Percentiles rank a stretch among this genome's conserved stretches.
Conservation (phyloP, 2,797 vertebrate species). For the Zalophus californianus region DNA sequence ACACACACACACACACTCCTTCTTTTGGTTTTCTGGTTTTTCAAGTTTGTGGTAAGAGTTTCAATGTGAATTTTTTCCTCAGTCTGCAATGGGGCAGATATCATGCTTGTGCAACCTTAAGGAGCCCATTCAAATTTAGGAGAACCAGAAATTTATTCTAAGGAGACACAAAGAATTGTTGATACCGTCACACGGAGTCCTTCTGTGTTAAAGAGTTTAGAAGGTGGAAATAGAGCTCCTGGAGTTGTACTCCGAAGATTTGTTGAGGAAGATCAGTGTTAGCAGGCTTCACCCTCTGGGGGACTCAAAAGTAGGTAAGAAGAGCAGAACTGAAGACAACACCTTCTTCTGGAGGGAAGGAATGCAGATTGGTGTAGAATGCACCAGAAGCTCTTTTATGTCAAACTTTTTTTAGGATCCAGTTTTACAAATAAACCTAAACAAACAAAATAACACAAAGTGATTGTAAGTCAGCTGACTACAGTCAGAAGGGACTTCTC, state of each 20-base stretch:
- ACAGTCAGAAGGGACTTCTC: neutral
- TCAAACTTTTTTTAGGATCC: conserved; percentile 50
- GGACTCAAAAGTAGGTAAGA: neutral
- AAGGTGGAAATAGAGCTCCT: neutral
- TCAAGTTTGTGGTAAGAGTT: neutral
- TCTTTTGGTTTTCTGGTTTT: neutral
- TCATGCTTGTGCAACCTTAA: neutral
- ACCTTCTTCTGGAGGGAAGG: neutral
- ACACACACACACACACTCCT: neutral
- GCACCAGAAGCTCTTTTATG: conserved; percentile 17
- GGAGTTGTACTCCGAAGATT: neutral
- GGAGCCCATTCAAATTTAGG: neutral
- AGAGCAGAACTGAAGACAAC: neutral
- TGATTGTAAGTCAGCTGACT: neutral
- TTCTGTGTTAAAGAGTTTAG: neutral
- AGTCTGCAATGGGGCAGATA: neutral
- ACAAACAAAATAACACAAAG: conserved; percentile 43
- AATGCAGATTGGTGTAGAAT: neutral
- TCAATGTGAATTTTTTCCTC: neutral
- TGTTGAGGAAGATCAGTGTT: neutral
- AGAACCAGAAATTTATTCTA: neutral
- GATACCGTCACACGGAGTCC: neutral
- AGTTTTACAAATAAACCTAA: conserved; percentile 76
- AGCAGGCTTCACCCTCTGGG: neutral
- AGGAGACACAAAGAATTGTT: neutral